Conservation (phyloP, 92 coral and sea anemone species). For the Paragorgia papillata region DNA sequence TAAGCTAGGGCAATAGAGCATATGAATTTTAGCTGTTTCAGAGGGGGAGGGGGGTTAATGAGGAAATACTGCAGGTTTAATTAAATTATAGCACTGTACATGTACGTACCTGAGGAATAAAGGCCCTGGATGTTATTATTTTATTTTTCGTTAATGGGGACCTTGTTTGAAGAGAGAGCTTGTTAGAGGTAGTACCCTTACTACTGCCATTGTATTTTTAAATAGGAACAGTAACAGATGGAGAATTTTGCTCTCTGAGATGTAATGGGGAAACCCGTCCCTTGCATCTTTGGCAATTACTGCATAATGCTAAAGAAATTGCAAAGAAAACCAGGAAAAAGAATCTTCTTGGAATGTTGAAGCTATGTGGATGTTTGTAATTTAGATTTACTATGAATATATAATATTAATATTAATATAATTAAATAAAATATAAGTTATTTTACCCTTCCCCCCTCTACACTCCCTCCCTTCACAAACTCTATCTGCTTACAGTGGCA, state of each 20-base stretch:
- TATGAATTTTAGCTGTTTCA: no score
- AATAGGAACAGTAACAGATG: conserved; percentile 56
- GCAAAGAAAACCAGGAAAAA: conserved; percentile 33
- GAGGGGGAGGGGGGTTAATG: no score
- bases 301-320: conserved; percentile 48
- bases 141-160: no score
- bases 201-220: no score
- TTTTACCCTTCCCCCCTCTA: no score
- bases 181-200: neutral
- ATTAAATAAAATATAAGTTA: conserved; percentile 1
- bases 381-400: neutral
- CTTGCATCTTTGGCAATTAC: conserved; percentile 51
- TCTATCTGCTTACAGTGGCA: no score
- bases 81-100: neutral
- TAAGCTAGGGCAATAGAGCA: no score
- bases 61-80: neutral
- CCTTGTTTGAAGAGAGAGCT: neutral
- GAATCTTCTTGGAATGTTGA: conserved; percentile 29
- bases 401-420: no score
- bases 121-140: no score
- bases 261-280: conserved; percentile 45
- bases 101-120: neutral
- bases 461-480: no score
- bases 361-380: conserved; percentile 29
- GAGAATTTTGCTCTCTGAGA: conserved; percentile 50